Evolutionary conservation across 2,797 vertebrate genomes (phyloP).

Genomic region (Avahi laniger): DNA sequence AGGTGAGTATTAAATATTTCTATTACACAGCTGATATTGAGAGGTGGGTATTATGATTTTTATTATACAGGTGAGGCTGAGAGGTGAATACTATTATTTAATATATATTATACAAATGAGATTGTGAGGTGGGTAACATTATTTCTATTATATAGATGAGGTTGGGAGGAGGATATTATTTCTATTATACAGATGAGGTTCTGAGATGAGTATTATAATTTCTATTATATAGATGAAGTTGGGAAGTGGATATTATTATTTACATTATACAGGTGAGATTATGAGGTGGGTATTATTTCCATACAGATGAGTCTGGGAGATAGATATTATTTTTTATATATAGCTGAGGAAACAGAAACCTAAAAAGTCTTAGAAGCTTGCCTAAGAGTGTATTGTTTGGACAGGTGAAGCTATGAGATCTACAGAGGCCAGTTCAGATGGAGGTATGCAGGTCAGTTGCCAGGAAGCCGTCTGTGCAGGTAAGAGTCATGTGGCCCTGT

Average conservation of each 20-base stretch:
- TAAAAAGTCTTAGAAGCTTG: background rate
- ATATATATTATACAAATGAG: background rate
- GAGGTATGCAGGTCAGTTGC: background rate
- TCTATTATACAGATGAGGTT: background rate
- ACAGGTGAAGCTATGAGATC: background rate
- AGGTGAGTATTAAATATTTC: constrained; percentile 12
- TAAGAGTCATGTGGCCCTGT: background rate
- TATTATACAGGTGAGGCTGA: background rate
- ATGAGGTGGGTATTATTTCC: background rate
- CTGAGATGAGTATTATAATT: background rate
- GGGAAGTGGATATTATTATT: background rate
- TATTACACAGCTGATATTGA: background rate
- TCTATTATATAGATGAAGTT: constrained; percentile 1
- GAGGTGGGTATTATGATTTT: background rate
- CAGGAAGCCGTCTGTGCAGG: background rate
- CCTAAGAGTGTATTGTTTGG: background rate
- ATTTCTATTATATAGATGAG: background rate
- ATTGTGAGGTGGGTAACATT: background rate
- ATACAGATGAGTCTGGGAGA: background rate
- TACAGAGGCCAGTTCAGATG: background rate
- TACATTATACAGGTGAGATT: background rate
- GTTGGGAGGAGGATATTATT: background rate
- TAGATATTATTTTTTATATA: background rate
- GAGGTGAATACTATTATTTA: background rate
- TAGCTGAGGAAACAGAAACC: background rate